Conservation (phyloP, 2,888 invertebrate genomes). For the Magallana nippona region DNA sequence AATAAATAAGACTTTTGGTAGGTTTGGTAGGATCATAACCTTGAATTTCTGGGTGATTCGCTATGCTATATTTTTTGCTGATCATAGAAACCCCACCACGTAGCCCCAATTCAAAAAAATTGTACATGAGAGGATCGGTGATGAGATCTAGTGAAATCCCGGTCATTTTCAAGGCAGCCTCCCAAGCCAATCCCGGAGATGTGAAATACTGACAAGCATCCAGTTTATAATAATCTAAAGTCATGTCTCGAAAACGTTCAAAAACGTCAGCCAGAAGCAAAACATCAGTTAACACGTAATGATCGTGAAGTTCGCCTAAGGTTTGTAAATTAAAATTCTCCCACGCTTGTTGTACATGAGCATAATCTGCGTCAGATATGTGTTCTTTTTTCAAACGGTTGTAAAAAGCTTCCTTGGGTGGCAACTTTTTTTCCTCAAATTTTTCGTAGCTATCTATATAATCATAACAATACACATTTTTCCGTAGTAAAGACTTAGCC, state of each 20-base stretch:
- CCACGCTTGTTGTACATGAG: slow-evolving; percentile 48
- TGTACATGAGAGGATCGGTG: slow-evolving; percentile 44
- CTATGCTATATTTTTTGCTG: slow-evolving; percentile 46
- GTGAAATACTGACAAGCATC: slow-evolving; percentile 53
- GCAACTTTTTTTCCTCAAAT: slow-evolving; percentile 44
- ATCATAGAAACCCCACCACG: slow-evolving; percentile 51
- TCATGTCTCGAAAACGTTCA: slow-evolving; percentile 45
- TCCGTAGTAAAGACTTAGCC: background rate
- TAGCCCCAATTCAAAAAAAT: slow-evolving; percentile 27
- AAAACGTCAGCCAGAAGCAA: slow-evolving; percentile 50
- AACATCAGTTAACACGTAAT: slow-evolving; percentile 38
- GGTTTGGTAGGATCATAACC: slow-evolving; percentile 43
- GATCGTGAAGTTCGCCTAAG: slow-evolving; percentile 39
- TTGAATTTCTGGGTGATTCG: slow-evolving; percentile 52
- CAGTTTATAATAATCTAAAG: slow-evolving; percentile 48
- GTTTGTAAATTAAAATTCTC: slow-evolving; percentile 40
- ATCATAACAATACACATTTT: slow-evolving; percentile 61
- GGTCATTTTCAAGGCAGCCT: background rate
- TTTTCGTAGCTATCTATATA: slow-evolving; percentile 61
- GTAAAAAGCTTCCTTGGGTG: slow-evolving; percentile 52
- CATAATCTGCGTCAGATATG: slow-evolving; percentile 52
- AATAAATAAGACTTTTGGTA: slow-evolving; percentile 44
- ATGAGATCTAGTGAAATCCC: slow-evolving; percentile 46
- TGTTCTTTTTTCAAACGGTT: slow-evolving; percentile 49
- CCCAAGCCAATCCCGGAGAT: slow-evolving; percentile 49